A percentile compares a stretch with the other conserved stretches of the same genome.
phyloP scores from a whole-genome alignment of 2,888 invertebrate genomes.

The Trachelus tabidus region DNA sequence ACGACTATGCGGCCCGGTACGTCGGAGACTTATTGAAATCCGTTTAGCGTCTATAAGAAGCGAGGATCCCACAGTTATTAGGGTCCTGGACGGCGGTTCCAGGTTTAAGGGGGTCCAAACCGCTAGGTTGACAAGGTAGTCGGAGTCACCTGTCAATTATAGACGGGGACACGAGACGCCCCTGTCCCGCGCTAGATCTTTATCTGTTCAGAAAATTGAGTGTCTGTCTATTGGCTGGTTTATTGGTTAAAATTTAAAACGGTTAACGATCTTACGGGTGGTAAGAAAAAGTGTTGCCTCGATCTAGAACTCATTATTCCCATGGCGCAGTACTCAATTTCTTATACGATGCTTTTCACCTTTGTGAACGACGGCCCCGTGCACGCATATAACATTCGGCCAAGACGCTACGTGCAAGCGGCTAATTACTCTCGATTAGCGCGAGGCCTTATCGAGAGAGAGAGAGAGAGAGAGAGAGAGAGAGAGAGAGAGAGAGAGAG shows the following conservation, averaged over 20 bases:
- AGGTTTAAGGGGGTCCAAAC: constrained; percentile 29
- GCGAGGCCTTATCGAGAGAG: neutral
- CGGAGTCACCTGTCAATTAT: constrained; percentile 55
- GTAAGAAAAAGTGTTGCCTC: neutral
- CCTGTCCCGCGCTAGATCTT: constrained; percentile 39
- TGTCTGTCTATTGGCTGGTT: constrained; percentile 5
- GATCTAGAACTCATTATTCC: neutral
- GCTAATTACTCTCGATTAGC: neutral
- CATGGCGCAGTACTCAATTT: neutral
- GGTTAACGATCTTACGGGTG: constrained; percentile 7
- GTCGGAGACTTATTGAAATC: constrained; percentile 46
- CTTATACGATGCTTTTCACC: neutral
- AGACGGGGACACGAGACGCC: constrained; percentile 25
- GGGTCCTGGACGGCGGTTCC: constrained; percentile 26
- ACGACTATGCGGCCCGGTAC: constrained; percentile 7
- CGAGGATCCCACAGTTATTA: constrained; percentile 42
- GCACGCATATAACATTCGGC: neutral
- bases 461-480: neutral
- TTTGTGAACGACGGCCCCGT: neutral
- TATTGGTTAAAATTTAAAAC: constrained; percentile 5
- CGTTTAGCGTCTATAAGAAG: constrained; percentile 37
- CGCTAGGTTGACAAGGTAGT: constrained; percentile 21
- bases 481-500: too few species aligned
- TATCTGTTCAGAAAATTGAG: constrained; percentile 42
- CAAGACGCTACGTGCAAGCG: neutral